Percentiles rank a stretch among this genome's conserved stretches.
These are phyloP conservation scores for Lydus trimaculatus DNA, from an alignment of 2,888 invertebrate genomes.

Conservation along the genomic window DNA sequence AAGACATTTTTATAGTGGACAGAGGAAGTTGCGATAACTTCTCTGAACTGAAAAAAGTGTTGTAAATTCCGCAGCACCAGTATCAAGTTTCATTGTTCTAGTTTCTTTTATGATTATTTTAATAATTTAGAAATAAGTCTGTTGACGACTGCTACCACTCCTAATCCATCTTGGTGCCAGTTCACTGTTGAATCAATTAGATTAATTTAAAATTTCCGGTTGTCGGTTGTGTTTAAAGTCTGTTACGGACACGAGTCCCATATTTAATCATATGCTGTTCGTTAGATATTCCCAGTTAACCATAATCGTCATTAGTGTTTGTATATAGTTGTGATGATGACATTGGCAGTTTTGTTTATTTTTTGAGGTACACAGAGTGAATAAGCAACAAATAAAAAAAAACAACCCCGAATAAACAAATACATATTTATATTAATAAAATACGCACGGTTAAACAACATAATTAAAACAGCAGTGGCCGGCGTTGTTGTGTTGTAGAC, in stretches of 20 bases:
- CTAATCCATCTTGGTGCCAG: not conserved
- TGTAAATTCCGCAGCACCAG: too few species aligned
- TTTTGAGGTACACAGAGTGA: slow-evolving; percentile 2
- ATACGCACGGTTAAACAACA: slow-evolving; percentile 60
- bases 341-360: slow-evolving; percentile 11
- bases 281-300: not conserved
- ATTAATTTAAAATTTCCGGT: slow-evolving; percentile 31
- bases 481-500: slow-evolving; percentile 55
- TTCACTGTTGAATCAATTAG: slow-evolving; percentile 25
- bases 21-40: too few species aligned
- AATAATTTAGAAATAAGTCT: not conserved
- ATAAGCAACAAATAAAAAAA: not conserved
- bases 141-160: not conserved
- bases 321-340: slow-evolving; percentile 1
- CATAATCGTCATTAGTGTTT: not conserved
- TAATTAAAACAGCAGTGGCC: slow-evolving; percentile 58
- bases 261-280: slow-evolving; percentile 18
- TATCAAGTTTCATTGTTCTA: too few species aligned
- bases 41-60: too few species aligned
- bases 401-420: slow-evolving; percentile 24
- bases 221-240: slow-evolving; percentile 23
- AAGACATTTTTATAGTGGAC: too few species aligned
- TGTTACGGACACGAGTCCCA: slow-evolving; percentile 24
- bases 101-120: not conserved
- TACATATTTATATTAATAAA: slow-evolving; percentile 59